phyloP scores from a whole-genome alignment of 2,888 invertebrate species.

The Lottia gigantea region DNA sequence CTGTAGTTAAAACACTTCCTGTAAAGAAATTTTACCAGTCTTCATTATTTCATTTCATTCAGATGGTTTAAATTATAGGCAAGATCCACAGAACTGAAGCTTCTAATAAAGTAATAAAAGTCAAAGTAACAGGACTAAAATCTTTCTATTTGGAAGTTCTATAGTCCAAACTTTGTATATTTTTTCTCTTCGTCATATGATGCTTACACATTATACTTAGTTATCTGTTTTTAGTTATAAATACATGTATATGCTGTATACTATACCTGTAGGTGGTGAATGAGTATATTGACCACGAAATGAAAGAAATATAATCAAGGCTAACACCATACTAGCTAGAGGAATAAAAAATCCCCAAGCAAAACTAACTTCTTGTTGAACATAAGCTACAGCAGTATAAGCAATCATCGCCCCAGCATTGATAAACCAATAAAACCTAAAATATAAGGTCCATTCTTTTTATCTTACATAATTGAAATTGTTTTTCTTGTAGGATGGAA shows the following conservation, averaged over 20 bases:
- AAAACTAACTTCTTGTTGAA: conserved; percentile 62
- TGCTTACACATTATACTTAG: too few relatives aligned
- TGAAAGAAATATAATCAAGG: conserved; percentile 48
- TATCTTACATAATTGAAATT: too few relatives aligned
- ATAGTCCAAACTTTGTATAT: too few relatives aligned
- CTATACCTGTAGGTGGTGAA: conserved; percentile 24
- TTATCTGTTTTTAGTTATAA: too few relatives aligned
- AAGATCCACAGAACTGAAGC: too few relatives aligned
- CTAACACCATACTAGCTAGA: conserved; percentile 51
- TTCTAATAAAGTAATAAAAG: too few relatives aligned
- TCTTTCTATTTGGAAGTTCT: too few relatives aligned
- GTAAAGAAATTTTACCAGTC: background rate
- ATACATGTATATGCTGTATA: too few relatives aligned
- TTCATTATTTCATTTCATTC: too few relatives aligned
- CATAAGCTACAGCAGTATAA: conserved; percentile 56
- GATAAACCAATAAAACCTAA: conserved; percentile 65
- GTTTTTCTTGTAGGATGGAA: background rate
- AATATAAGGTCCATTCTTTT: background rate
- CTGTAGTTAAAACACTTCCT: conserved; percentile 30
- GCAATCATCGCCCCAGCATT: conserved; percentile 60
- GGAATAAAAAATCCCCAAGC: conserved; percentile 60
- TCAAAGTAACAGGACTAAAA: too few relatives aligned
- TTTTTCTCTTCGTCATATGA: too few relatives aligned
- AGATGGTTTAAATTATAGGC: too few relatives aligned
- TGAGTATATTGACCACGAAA: conserved; percentile 23